Evolutionary conservation across 2,113 vertebrate genomes (phyloP).

Genomic region (Perognathus longimembris): DNA sequence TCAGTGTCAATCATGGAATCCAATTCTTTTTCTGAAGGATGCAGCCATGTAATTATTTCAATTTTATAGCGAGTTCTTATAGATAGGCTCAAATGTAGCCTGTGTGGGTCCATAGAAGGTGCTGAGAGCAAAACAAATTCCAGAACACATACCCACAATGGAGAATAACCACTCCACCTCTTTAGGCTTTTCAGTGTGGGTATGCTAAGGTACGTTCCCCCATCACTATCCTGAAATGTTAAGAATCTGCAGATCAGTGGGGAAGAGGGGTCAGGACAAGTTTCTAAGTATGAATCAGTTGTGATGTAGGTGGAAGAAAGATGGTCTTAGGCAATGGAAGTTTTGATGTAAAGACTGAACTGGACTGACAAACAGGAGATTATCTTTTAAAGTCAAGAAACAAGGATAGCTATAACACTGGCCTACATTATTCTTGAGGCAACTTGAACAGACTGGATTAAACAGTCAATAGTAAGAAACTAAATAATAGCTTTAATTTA

Average conservation of each 20-base stretch:
- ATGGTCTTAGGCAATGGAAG: not conserved
- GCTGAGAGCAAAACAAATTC: not conserved
- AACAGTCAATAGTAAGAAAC: not conserved
- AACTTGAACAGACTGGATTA: not conserved
- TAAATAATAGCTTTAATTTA: not conserved
- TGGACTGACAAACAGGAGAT: not conserved
- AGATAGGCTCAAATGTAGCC: not conserved
- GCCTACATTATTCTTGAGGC: not conserved
- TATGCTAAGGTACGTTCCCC: not conserved
- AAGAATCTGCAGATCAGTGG: not conserved
- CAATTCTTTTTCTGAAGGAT: not conserved
- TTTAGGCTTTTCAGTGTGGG: not conserved
- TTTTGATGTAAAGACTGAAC: not conserved
- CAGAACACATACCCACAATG: not conserved
- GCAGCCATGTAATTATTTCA: fast-evolving
- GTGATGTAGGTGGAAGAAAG: not conserved
- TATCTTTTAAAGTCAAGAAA: not conserved
- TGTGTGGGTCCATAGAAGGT: not conserved
- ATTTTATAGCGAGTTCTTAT: not conserved
- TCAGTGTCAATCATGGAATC: constrained; percentile 34
- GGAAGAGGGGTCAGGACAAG: no score
- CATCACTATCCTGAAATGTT: not conserved
- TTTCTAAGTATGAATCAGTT: not conserved
- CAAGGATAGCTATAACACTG: not conserved
- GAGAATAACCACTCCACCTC: not conserved